A percentile compares a stretch with the other conserved stretches of the same genome.
Conservation (phyloP, 2,888 invertebrate genomes). For the Oligia fasciuncula region DNA sequence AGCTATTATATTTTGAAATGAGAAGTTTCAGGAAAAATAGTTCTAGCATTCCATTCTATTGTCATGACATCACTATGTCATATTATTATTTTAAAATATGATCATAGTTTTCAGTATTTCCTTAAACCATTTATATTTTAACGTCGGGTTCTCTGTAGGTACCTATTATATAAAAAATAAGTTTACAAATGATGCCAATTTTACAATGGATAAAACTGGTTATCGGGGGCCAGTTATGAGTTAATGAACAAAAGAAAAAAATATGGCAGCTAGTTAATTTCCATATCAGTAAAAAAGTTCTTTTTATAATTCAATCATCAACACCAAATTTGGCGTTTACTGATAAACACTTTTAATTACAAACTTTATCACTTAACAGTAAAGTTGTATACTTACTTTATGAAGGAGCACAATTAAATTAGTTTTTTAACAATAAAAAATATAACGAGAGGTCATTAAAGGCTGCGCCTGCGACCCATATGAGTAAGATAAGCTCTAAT, state of each 20-base stretch:
- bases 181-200: constrained; percentile 27
- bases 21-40: constrained; percentile 8
- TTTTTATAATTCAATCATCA: constrained; percentile 56
- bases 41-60: constrained; percentile 21
- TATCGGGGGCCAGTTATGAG: constrained; percentile 37
- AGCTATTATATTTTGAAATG: background rate
- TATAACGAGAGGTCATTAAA: constrained; percentile 63
- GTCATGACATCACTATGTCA: constrained; percentile 26
- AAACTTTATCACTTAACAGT: constrained; percentile 57
- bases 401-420: constrained; percentile 51
- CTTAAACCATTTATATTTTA: constrained; percentile 6
- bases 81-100: constrained; percentile 11
- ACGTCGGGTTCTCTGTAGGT: background rate
- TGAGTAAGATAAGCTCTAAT: constrained; percentile 66
- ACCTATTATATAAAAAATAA: constrained; percentile 26
- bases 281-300: constrained; percentile 38
- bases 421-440: constrained; percentile 61
- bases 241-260: constrained; percentile 53
- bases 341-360: constrained; percentile 63
- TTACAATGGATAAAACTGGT: constrained; percentile 42
- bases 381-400: constrained; percentile 49
- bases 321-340: constrained; percentile 64
- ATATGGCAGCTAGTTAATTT: constrained; percentile 24
- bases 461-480: constrained; percentile 58
- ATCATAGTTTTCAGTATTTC: constrained; percentile 24